A percentile compares a stretch with the other conserved stretches of the same genome.
Conservation (phyloP, 2,797 vertebrate species). For the Ispidina picta region DNA sequence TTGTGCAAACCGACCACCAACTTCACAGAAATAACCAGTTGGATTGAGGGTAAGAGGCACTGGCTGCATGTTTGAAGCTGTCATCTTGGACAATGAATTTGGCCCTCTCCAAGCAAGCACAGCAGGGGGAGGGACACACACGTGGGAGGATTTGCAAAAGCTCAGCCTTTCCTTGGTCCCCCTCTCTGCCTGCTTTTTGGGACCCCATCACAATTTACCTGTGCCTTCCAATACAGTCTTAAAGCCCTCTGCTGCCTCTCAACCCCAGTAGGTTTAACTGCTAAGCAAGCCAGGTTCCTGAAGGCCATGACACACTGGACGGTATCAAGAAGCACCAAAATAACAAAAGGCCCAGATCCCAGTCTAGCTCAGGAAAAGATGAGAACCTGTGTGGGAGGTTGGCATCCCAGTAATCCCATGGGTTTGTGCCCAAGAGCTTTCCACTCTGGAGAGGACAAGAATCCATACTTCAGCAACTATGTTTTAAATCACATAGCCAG, state of each 20-base stretch:
- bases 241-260: not conserved
- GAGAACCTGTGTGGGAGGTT: not conserved
- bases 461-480: not conserved
- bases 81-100: not conserved
- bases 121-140: not conserved
- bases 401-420: not conserved
- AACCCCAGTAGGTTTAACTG: not conserved
- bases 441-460: not conserved
- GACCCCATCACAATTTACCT: not conserved
- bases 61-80: not conserved
- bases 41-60: not conserved
- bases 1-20: slow-evolving; percentile 17
- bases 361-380: not conserved
- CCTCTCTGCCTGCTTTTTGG: not conserved
- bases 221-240: not conserved
- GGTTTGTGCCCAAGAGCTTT: not conserved
- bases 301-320: not conserved
- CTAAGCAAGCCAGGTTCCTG: not conserved
- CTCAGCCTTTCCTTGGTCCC: not conserved
- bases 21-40: slow-evolving; percentile 10
- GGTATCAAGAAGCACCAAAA: not conserved
- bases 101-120: not conserved
- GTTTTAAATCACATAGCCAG: slow-evolving; percentile 3
- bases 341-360: not conserved
- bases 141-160: not conserved